Conservation (phyloP, 2,888 invertebrate genomes). For the Podotricha telesiphe region DNA sequence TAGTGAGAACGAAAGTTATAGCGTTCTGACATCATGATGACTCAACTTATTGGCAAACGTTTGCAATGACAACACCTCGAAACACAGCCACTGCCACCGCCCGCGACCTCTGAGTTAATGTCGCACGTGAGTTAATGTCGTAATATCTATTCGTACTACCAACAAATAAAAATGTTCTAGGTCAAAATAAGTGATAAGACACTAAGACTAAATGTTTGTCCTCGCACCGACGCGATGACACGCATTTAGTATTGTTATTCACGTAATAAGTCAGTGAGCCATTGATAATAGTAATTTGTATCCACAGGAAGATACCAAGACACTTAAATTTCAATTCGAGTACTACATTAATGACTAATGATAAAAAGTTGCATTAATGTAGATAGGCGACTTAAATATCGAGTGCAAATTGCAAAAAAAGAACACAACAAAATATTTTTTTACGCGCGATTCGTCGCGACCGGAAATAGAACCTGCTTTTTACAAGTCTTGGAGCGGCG, state of each 20-base stretch:
- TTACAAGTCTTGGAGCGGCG: neutral
- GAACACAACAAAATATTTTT: neutral
- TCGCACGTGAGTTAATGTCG: too few relatives aligned
- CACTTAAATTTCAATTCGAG: neutral
- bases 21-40: slow-evolving; percentile 14
- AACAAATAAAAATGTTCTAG: too few relatives aligned
- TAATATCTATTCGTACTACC: too few relatives aligned
- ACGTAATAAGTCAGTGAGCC: neutral
- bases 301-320: neutral
- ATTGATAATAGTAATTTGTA: neutral
- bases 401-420: slow-evolving; percentile 20
- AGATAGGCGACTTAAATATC: slow-evolving; percentile 15
- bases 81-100: neutral
- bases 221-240: neutral
- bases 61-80: slow-evolving; percentile 17
- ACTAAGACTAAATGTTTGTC: neutral
- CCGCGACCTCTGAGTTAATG: slow-evolving; percentile 1
- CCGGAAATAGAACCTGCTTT: slow-evolving; percentile 22
- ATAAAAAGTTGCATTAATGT: slow-evolving; percentile 11
- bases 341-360: neutral
- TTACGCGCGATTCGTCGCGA: neutral
- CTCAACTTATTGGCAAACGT: slow-evolving; percentile 17
- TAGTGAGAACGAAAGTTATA: slow-evolving; percentile 23
- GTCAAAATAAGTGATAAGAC: too few relatives aligned
- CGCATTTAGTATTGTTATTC: neutral